Percentiles rank a stretch among this genome's conserved stretches.
Evolutionary conservation across 2,113 vertebrate genomes (phyloP).

Genomic region (Calonectris borealis): DNA sequence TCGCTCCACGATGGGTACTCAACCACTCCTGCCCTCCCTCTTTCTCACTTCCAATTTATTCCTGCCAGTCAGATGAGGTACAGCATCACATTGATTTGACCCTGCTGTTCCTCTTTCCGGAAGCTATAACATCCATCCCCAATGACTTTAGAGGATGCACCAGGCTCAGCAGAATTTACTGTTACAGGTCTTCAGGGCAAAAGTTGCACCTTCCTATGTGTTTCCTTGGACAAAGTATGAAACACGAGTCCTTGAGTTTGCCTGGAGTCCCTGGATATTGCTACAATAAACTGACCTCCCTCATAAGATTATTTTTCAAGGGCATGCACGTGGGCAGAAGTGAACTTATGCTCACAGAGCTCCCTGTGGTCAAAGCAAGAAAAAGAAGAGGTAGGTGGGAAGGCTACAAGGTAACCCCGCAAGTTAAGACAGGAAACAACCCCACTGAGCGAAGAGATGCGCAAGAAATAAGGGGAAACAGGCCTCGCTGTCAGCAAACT

Average conservation of each 20-base stretch:
- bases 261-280: neutral
- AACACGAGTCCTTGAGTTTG: neutral
- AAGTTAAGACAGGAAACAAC: neutral
- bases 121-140: neutral
- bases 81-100: neutral
- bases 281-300: neutral
- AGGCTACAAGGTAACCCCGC: neutral
- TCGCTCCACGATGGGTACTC: neutral
- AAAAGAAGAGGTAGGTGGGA: neutral
- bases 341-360: neutral
- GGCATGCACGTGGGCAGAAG: accelerated
- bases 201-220: neutral
- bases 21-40: neutral
- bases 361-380: neutral
- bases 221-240: neutral
- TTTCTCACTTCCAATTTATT: neutral
- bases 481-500: neutral
- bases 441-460: neutral
- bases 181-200: neutral
- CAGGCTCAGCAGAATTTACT: neutral
- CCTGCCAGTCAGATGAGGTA: neutral
- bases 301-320: neutral
- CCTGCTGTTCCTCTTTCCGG: neutral
- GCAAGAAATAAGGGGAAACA: neutral
- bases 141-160: neutral